Percentiles rank a stretch among this genome's conserved stretches.
phyloP scores from a whole-genome alignment of 2,888 invertebrate species.

The Thalpophila matura region DNA sequence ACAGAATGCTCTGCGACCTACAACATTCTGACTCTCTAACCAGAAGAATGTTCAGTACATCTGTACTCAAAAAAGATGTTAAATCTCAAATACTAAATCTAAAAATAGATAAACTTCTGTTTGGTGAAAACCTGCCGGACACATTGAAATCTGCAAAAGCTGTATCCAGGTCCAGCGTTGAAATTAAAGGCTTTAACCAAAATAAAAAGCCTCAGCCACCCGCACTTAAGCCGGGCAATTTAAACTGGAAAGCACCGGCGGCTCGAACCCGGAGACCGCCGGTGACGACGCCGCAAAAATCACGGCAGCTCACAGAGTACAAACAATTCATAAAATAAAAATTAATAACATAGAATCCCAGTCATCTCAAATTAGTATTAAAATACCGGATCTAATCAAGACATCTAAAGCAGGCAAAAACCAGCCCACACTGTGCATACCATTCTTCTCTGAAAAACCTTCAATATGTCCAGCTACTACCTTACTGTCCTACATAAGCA shows the following conservation, averaged over 20 bases:
- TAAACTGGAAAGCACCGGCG: slow-evolving; percentile 1
- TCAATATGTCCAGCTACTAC: not conserved
- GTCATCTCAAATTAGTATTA: not conserved
- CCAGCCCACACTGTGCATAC: not conserved
- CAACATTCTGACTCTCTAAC: not conserved
- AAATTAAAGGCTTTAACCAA: not conserved
- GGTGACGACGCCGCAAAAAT: not conserved
- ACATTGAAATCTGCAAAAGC: not conserved
- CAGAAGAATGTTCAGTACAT: slow-evolving; percentile 3
- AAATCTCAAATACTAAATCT: not conserved
- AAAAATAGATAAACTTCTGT: not conserved
- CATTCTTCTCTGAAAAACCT: not conserved
- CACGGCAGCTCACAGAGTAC: not conserved
- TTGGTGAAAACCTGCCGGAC: not conserved
- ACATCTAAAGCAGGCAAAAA: not conserved
- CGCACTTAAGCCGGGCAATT: not conserved
- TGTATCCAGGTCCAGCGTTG: not conserved
- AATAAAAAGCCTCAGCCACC: not conserved
- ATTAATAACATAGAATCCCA: not conserved
- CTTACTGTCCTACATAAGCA: not conserved
- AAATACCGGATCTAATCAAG: not conserved
- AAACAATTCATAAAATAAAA: not conserved
- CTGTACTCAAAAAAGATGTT: not conserved
- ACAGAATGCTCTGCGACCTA: not conserved
- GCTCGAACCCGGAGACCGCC: not conserved